phyloP scores from a whole-genome alignment of 1,140 invertebrate genomes.

The Sycophaga agraensis region DNA sequence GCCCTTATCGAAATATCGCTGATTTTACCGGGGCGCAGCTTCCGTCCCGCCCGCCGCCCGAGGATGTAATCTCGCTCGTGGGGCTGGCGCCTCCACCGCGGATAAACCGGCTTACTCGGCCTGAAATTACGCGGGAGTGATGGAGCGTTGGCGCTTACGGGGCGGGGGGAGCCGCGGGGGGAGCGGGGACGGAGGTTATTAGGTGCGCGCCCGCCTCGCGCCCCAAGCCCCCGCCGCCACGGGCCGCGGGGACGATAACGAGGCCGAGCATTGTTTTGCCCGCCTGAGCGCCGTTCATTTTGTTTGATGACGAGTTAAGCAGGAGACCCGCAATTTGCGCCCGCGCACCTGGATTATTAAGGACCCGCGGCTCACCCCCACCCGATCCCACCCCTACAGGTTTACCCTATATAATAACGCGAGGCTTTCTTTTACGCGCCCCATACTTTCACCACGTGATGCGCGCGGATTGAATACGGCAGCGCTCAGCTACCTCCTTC shows the following conservation, averaged over 20 bases:
- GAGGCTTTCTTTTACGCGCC: too few species aligned
- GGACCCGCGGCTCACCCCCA: not conserved
- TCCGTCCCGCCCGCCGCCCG: not conserved
- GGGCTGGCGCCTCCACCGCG: not conserved
- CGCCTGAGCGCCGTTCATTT: slow-evolving; percentile 1
- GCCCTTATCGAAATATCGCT: slow-evolving; percentile 24
- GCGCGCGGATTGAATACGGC: too few species aligned
- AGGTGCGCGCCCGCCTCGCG: too few species aligned
- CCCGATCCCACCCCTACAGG: too few species aligned
- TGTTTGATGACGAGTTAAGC: slow-evolving; percentile 8
- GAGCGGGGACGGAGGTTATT: not conserved
- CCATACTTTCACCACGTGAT: too few species aligned
- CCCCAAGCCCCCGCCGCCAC: too few species aligned
- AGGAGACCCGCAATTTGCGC: not conserved
- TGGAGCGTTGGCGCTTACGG: slow-evolving; percentile 3
- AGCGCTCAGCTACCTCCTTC: too few species aligned
- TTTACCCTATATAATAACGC: too few species aligned
- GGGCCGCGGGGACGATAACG: slow-evolving; percentile 1
- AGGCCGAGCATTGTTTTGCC: not conserved
- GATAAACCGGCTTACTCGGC: not conserved
- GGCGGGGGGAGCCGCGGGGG: not conserved
- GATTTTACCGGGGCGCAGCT: slow-evolving; percentile 8
- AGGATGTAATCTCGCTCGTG: slow-evolving; percentile 3
- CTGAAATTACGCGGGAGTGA: slow-evolving; percentile 13
- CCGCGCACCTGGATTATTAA: not conserved